These are phyloP conservation scores for Lutjanus erythropterus DNA, from an alignment of 2,113 vertebrate species.

Conservation along the genomic window DNA sequence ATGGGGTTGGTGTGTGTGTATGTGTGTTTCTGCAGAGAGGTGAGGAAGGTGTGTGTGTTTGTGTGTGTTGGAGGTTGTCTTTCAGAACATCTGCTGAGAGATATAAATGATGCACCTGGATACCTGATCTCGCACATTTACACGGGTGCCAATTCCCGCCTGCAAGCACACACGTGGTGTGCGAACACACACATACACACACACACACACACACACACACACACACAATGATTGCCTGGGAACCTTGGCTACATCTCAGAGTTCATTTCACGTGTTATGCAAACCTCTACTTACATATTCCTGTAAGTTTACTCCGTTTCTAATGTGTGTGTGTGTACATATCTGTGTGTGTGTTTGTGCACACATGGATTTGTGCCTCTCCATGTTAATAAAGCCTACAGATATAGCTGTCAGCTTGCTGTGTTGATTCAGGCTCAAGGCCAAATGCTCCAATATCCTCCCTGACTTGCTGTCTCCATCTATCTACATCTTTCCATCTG, in stretches of 20 bases:
- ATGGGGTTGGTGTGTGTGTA: conserved; percentile 9
- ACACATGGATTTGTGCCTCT: conserved; percentile 57
- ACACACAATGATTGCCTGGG: neutral
- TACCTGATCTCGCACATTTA: conserved; percentile 27
- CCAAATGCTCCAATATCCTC: conserved; percentile 78
- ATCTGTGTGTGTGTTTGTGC: conserved; percentile 18
- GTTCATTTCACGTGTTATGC: conserved; percentile 24
- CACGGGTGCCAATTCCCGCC: conserved; percentile 3
- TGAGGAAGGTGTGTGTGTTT: neutral
- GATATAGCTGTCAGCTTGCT: conserved; percentile 82
- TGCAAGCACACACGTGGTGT: conserved; percentile 1
- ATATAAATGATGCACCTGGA: conserved; percentile 62
- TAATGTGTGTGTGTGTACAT: conserved; percentile 18
- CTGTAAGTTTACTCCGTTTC: conserved; percentile 33
- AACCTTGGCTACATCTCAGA: conserved; percentile 48
- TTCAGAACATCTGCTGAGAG: conserved; percentile 63
- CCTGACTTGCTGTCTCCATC: conserved; percentile 70
- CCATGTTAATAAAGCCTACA: conserved; percentile 81
- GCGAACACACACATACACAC: conserved; percentile 17
- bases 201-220: conserved; percentile 17
- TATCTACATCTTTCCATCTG: conserved; percentile 74
- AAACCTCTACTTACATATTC: conserved; percentile 33
- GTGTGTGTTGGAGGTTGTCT: conserved; percentile 52
- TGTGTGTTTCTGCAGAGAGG: neutral
- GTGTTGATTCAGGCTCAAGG: conserved; percentile 79